These are phyloP conservation scores for Caenorhabditis afra DNA, from an alignment of 2,888 invertebrate species.

Conservation along the genomic window DNA sequence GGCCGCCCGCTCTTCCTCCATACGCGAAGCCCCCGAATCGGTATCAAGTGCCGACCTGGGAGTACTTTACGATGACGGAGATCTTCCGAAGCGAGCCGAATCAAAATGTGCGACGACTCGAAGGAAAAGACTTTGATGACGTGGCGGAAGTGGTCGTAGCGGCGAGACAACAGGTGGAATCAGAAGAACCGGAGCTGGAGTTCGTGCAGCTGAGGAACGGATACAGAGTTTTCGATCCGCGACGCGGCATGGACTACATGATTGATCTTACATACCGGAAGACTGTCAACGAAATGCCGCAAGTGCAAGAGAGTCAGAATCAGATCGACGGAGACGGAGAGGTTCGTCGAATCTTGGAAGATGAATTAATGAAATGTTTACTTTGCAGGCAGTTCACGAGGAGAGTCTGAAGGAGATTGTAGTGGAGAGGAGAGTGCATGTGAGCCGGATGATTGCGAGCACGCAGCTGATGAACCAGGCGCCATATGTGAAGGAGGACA, in stretches of 20 bases:
- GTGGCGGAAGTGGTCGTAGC: slow-evolving; percentile 84
- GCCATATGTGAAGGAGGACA: slow-evolving; percentile 96
- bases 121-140: slow-evolving; percentile 82
- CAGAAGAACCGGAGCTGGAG: slow-evolving; percentile 67
- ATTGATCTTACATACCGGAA: slow-evolving; percentile 84
- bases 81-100: slow-evolving; percentile 89
- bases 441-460: slow-evolving; percentile 89
- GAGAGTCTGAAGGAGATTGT: slow-evolving; percentile 55
- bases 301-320: slow-evolving; percentile 8
- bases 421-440: slow-evolving; percentile 84
- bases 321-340: slow-evolving; percentile 40
- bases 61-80: slow-evolving; percentile 90
- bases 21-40: slow-evolving; percentile 86
- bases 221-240: slow-evolving; percentile 86
- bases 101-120: slow-evolving; percentile 85
- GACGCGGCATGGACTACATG: slow-evolving; percentile 90
- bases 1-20: slow-evolving; percentile 88
- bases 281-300: slow-evolving; percentile 38
- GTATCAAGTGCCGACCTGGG: slow-evolving; percentile 86
- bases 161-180: slow-evolving; percentile 63
- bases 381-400: slow-evolving; percentile 44
- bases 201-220: slow-evolving; percentile 76
- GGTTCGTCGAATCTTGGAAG: slow-evolving; percentile 16
- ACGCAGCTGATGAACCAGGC: slow-evolving; percentile 88
- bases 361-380: slow-evolving; percentile 1